Evolutionary conservation across 1,140 invertebrate species (phyloP).

Genomic region (Periplaneta americana): DNA sequence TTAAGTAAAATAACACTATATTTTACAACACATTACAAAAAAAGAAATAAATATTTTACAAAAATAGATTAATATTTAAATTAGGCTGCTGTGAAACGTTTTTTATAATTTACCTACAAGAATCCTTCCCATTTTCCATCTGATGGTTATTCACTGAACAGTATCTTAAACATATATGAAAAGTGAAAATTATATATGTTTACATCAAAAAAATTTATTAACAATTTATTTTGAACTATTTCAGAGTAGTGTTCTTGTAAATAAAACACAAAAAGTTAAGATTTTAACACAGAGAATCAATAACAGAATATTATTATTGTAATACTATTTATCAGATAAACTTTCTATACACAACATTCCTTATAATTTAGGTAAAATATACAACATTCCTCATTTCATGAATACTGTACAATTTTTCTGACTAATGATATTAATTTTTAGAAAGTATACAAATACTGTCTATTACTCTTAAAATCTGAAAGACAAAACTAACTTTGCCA

Average conservation of each 20-base stretch:
- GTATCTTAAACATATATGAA: too few species aligned
- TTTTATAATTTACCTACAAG: too few species aligned
- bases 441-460: background rate
- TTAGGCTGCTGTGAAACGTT: too few species aligned
- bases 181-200: background rate
- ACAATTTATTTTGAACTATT: background rate
- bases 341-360: background rate
- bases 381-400: background rate
- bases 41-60: too few species aligned
- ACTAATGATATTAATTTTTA: background rate
- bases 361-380: background rate
- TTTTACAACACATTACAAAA: too few species aligned
- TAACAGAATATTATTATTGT: background rate
- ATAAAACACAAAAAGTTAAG: background rate
- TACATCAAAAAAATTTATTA: background rate
- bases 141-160: too few species aligned
- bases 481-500: background rate
- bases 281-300: background rate
- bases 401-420: background rate
- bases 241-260: background rate
- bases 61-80: too few species aligned
- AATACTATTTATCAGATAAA: background rate
- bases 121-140: too few species aligned
- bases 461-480: background rate
- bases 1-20: too few species aligned